Evolutionary conservation across 2,797 vertebrate species (phyloP), one percentile per base, ranked within the genome.

Genomic region (Parauchenoglanis punctatus): DNA sequence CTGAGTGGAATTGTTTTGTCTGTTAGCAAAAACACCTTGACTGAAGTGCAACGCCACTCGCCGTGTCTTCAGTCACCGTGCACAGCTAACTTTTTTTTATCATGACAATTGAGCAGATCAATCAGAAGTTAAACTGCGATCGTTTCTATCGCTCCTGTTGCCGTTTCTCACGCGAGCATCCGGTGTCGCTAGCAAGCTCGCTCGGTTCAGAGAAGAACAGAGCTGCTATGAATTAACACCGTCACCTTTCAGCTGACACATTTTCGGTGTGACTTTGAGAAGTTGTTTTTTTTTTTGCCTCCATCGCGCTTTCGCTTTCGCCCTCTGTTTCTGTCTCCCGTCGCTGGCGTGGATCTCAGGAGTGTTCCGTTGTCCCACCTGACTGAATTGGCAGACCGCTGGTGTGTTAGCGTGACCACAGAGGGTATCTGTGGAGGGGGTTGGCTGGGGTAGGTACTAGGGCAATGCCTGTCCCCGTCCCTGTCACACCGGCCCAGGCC

Each of bases 401-500:
- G 73, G 73, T 70, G 72, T 81, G 75, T 86, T 52, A 85, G 80
- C 82, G 17, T 82, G 70, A 44, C 85, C 70, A 81, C 80, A 77
- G 67, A 72, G 83, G 73, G 78, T 63, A 61, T 25, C 28, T 49
- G 73, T 59, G 63, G 70, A 67, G 54, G 70, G 59, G 31, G 49
- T 85, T 61, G 83, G 75, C 73, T 80, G 35, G 44, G 56, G 20
- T 44, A 68, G 59, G 80, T 86, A 81, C 87, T 84, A 88, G 83
- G 89, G 85, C 89, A 89, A 63, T 88, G 88, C 87, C 76, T 77
- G 83, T 90, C 95, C 93, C 95, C 94, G 95, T 95, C 94, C 93
- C 94, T 94, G 95, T 96, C 96, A 92, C 87, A 90, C 88, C 81
- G 89, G 89, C 91, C 91, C 90, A 85, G 91, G 89, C 90, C 89